Percentiles rank a stretch among this genome's conserved stretches.
These are phyloP conservation scores for Omphaloscelis lunosa DNA, from an alignment of 2,888 invertebrate genomes.

Conservation along the genomic window DNA sequence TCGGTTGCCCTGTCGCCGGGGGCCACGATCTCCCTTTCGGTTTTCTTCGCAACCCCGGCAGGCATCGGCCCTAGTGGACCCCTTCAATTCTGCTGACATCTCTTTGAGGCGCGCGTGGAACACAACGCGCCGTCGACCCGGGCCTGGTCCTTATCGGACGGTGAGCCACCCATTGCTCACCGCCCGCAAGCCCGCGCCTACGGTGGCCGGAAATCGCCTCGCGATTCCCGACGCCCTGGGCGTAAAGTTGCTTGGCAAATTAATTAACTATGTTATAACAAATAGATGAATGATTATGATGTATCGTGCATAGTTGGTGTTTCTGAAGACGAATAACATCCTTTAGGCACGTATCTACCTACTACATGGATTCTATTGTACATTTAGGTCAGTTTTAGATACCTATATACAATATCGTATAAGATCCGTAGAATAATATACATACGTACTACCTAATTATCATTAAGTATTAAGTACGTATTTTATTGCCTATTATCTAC, in stretches of 20 bases:
- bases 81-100: too few species aligned
- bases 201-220: too few species aligned
- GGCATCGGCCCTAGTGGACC: too few species aligned
- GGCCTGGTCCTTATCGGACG: too few species aligned
- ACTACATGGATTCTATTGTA: constrained; percentile 1
- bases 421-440: not conserved
- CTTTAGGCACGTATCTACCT: not conserved
- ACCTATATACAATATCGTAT: not conserved
- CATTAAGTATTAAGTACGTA: not conserved
- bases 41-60: too few species aligned
- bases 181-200: too few species aligned
- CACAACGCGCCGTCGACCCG: too few species aligned
- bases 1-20: too few species aligned
- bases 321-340: constrained; percentile 15
- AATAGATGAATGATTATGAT: constrained; percentile 41
- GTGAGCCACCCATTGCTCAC: too few species aligned
- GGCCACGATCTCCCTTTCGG: too few species aligned
- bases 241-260: constrained; percentile 14
- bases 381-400: not conserved
- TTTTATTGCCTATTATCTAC: not conserved
- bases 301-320: constrained; percentile 18
- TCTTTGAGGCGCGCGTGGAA: too few species aligned
- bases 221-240: too few species aligned
- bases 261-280: constrained; percentile 36
- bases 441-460: not conserved